Percentiles rank a stretch among this genome's conserved stretches.
Evolutionary conservation across 2,888 invertebrate genomes (phyloP).

Genomic region (Choristoneura rosaceana): DNA sequence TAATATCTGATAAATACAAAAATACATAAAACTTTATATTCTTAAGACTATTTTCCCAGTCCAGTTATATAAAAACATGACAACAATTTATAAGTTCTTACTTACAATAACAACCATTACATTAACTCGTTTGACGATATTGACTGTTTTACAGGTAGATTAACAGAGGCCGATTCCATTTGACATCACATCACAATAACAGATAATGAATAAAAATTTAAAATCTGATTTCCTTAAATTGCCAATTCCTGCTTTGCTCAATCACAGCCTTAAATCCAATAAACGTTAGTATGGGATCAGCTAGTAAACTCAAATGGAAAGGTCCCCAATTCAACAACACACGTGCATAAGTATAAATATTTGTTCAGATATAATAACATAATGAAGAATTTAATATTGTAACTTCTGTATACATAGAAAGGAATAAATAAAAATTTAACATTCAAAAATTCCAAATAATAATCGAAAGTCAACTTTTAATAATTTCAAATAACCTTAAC

Average conservation of each 20-base stretch:
- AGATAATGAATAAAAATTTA: neutral
- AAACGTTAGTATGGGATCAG: conserved; percentile 13
- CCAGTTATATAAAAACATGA: conserved; percentile 54
- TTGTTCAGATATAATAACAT: conserved; percentile 28
- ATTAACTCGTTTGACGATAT: conserved; percentile 33
- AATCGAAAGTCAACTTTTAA: conserved; percentile 22
- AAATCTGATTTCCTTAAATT: conserved; percentile 4
- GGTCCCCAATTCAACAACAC: conserved; percentile 11
- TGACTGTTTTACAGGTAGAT: conserved; percentile 31
- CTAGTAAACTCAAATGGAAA: conserved; percentile 29
- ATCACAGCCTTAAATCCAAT: conserved; percentile 19
- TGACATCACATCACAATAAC: conserved; percentile 12
- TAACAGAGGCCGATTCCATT: conserved; percentile 20
- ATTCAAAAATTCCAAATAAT: conserved; percentile 13
- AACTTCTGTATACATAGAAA: conserved; percentile 20
- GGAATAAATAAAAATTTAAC: conserved; percentile 27
- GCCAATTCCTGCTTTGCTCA: neutral
- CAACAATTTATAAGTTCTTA: conserved; percentile 47
- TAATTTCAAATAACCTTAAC: conserved; percentile 21
- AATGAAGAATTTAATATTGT: conserved; percentile 12
- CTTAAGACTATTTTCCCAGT: conserved; percentile 55
- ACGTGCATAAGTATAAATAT: conserved; percentile 18
- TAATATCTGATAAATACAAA: conserved; percentile 44
- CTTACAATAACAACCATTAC: conserved; percentile 45
- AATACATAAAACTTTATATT: conserved; percentile 49